Evolutionary conservation across 1,140 invertebrate genomes (phyloP).

Genomic region (Drosophila novamexicana): DNA sequence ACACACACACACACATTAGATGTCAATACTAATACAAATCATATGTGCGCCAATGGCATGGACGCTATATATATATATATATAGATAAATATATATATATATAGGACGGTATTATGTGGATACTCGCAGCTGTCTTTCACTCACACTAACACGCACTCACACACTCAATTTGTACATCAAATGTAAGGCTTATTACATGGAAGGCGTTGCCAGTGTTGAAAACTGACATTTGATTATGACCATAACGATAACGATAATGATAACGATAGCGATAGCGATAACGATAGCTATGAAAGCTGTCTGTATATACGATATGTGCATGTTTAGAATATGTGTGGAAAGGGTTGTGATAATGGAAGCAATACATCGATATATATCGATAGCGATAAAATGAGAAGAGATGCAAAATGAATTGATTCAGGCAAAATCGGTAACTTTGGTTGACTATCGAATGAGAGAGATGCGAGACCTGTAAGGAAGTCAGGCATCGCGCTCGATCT

Average conservation of each 20-base stretch:
- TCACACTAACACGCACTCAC: constrained; percentile 10
- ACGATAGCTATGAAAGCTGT: not conserved
- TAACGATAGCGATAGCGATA: constrained; percentile 3
- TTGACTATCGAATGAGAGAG: no score
- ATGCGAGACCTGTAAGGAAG: no score
- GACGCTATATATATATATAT: constrained; percentile 55
- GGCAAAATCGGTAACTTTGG: no score
- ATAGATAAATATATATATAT: not conserved
- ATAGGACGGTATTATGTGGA: constrained; percentile 74
- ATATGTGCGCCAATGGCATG: constrained; percentile 56
- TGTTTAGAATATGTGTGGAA: not conserved
- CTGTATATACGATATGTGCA: not conserved
- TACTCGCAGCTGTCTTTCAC: constrained; percentile 34
- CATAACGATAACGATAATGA: not conserved
- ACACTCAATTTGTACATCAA: constrained; percentile 20
- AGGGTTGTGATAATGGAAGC: not conserved
- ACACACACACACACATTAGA: not conserved
- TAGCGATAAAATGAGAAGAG: not conserved
- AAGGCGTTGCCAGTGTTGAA: constrained; percentile 11
- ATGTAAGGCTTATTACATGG: constrained; percentile 17
- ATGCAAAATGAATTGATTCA: no score
- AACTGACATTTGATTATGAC: not conserved
- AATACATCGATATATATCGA: not conserved
- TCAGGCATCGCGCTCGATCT: no score
- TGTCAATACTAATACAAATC: constrained; percentile 7